These are phyloP conservation scores for Balaeniceps rex DNA, from an alignment of 2,113 vertebrate genomes.

Conservation along the genomic window DNA sequence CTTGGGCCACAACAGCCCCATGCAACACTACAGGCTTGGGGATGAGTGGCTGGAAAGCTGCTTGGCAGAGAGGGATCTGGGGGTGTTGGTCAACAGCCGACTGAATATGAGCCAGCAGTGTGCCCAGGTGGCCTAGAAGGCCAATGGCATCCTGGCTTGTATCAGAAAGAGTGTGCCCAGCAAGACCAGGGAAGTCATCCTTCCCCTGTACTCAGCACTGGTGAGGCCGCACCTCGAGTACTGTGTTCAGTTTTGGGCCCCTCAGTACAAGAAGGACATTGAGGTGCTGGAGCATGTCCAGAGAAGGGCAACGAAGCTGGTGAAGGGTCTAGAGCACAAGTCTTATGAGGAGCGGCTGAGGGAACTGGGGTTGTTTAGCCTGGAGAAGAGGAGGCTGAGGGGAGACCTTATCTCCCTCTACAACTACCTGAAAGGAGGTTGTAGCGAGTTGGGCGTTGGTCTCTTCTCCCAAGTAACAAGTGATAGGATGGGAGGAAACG, in stretches of 20 bases:
- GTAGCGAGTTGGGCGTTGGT: neutral
- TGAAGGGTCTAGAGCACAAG: neutral
- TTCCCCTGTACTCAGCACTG: neutral
- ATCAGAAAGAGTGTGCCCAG: too few species aligned
- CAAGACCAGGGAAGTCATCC: too few species aligned
- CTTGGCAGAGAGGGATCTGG: too few species aligned
- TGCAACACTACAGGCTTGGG: too few species aligned
- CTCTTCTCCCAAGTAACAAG: neutral
- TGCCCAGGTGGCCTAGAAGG: too few species aligned
- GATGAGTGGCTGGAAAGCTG: too few species aligned
- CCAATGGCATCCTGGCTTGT: too few species aligned
- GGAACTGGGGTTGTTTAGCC: neutral
- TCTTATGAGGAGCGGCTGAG: neutral
- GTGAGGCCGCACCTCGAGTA: neutral
- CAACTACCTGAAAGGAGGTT: neutral
- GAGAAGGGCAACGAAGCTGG: neutral
- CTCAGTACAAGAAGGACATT: neutral
- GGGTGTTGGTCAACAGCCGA: too few species aligned
- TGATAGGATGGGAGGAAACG: neutral
- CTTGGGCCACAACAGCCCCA: too few species aligned
- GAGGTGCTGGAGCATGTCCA: neutral
- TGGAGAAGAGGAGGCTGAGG: neutral
- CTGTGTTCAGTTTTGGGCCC: neutral
- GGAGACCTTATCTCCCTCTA: neutral
- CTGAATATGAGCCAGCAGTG: too few species aligned